Conservation (phyloP, 1,140 invertebrate genomes). For the Eurosta solidaginis region DNA sequence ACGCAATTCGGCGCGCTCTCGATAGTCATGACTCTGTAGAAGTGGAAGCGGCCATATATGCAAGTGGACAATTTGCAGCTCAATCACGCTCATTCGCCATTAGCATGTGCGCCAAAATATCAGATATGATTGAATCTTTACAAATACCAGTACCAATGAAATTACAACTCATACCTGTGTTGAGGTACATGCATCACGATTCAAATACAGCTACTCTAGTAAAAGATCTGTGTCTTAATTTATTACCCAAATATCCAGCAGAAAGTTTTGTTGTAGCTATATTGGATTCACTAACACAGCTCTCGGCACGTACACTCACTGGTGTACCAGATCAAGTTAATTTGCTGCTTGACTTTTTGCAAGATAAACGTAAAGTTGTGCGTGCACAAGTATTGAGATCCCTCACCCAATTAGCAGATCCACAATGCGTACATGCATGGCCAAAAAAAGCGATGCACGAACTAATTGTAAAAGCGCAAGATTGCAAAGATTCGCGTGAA, state of each 20-base stretch:
- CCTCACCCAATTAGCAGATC: constrained; percentile 74
- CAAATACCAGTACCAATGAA: constrained; percentile 91
- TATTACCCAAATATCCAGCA: constrained; percentile 85
- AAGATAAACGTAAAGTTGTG: constrained; percentile 70
- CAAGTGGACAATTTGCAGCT: constrained; percentile 88
- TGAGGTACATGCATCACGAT: constrained; percentile 95
- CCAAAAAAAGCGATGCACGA: constrained; percentile 70
- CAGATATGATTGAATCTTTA: constrained; percentile 92
- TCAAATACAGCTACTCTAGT: constrained; percentile 82
- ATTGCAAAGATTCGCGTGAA: constrained; percentile 50
- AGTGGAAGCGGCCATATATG: constrained; percentile 94
- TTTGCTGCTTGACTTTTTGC: constrained; percentile 62
- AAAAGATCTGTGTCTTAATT: constrained; percentile 76
- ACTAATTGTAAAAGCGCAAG: constrained; percentile 62
- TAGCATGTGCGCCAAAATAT: constrained; percentile 93
- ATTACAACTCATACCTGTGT: constrained; percentile 84
- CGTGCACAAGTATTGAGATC: constrained; percentile 76
- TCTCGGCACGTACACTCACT: constrained; percentile 86
- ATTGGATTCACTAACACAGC: constrained; percentile 83
- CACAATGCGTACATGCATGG: constrained; percentile 81
- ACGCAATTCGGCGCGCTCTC: constrained; percentile 86
- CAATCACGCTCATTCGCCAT: constrained; percentile 94
- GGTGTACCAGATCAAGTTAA: constrained; percentile 87
- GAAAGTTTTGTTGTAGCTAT: constrained; percentile 86
- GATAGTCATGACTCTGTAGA: constrained; percentile 95